Conservation (phyloP, 2,113 vertebrate species). For the Jaculus jaculus region DNA sequence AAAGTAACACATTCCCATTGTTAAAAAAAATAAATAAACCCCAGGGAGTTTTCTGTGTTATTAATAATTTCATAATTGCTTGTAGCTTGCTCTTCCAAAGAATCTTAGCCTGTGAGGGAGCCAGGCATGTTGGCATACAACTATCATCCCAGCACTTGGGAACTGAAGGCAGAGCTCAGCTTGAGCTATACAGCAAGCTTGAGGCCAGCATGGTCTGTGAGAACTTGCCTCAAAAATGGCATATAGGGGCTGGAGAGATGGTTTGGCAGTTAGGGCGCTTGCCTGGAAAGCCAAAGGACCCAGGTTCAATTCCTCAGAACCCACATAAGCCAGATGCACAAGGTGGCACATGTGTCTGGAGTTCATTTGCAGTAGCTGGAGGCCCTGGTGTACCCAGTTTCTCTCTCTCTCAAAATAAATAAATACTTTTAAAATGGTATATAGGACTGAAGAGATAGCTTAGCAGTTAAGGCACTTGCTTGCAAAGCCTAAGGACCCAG, state of each 20-base stretch:
- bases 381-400: too few species aligned
- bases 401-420: too few species aligned
- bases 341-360: too few species aligned
- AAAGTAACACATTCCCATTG: neutral
- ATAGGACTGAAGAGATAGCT: too few species aligned
- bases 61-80: neutral
- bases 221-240: too few species aligned
- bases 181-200: neutral
- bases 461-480: too few species aligned
- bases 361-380: too few species aligned
- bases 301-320: neutral
- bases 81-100: neutral
- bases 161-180: neutral
- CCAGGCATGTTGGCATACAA: neutral
- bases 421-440: too few species aligned
- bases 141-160: neutral
- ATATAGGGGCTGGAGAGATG: too few species aligned
- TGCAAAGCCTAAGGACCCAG: too few species aligned
- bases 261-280: neutral
- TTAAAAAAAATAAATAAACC: neutral
- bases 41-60: neutral
- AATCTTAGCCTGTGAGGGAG: neutral
- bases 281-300: neutral
- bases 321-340: too few species aligned
- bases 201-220: neutral